A percentile compares a stretch with the other conserved stretches of the same genome.
These are phyloP conservation scores for Mus spicilegus DNA, from an alignment of 2,113 vertebrate species.

Conservation along the genomic window DNA sequence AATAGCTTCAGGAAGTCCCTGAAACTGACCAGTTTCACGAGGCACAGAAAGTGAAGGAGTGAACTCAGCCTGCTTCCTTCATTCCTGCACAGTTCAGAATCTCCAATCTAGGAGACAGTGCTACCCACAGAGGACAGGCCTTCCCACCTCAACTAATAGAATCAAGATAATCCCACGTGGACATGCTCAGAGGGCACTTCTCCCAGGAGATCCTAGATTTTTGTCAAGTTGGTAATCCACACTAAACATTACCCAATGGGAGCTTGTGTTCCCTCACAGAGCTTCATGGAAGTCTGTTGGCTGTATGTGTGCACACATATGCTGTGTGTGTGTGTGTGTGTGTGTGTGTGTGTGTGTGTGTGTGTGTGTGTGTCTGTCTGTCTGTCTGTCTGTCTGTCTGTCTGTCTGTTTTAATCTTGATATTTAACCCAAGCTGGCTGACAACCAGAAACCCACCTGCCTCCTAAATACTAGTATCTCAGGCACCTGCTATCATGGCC, in stretches of 20 bases:
- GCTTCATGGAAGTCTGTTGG: neutral
- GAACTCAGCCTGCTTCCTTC: neutral
- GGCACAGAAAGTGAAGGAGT: neutral
- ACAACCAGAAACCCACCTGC: neutral
- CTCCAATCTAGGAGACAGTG: neutral
- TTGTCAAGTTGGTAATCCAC: neutral
- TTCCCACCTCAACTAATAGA: neutral
- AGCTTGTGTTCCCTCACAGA: neutral
- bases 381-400: neutral
- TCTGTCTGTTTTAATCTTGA: neutral
- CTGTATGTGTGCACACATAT: neutral
- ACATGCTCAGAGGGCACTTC: neutral
- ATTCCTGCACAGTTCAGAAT: too few species aligned
- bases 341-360: neutral
- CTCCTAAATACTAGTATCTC: neutral
- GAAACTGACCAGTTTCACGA: neutral
- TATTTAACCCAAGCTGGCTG: neutral
- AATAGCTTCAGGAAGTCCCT: neutral
- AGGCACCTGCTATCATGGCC: neutral
- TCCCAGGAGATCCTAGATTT: neutral
- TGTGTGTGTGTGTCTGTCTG: neutral
- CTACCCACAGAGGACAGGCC: neutral
- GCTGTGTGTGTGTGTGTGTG: neutral
- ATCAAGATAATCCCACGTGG: neutral
- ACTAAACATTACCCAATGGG: neutral